Evolutionary conservation across 2,888 invertebrate species (phyloP), one percentile per base, ranked within the genome.

Genomic region (Orthonevra nobilis): DNA sequence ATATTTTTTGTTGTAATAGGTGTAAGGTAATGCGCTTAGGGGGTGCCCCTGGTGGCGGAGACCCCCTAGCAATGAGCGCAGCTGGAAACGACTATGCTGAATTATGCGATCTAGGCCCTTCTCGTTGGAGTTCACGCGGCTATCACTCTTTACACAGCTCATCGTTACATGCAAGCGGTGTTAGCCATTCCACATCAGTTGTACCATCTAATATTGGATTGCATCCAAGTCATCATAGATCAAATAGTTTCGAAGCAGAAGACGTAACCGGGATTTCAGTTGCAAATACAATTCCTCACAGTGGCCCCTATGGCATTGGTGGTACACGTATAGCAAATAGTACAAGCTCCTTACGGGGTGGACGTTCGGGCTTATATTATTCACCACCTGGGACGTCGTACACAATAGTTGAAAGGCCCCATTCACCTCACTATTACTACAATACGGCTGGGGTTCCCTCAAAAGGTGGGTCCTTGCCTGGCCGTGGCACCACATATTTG

Each of bases 381-480:
- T 96, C 95, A 82, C 96, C 96, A 66, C 96, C 96, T 20, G 96
- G 96, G 81, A 96, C 96, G 82, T 95, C 95, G 69, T 96, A 96
- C 89, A 96, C 96, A 85, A 96, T 96, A 88, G 93, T 96, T 85
- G 96, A 96, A 89, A 91, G 95, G 81, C 93, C 93, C 84, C 93
- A 93, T 88, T 91, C 91, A 58, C 91, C 93, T 83, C 92, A 92
- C 86, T 91, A 92, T 82, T 89, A 89, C 68, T 92, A 86, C 82
- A 89, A 89, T 85, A 86, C 89, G 77, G 88, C 89, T 28, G 89
- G 89, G 20, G 88, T 86, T 66, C 87, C 88, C 9, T 85, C 87
- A 2, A 89, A 89, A 69, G 88, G 89, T 54, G 88, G 88, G 20
- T 89, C 89, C 38, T 75, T 89, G 81, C 89, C 89, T 2, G 88